These are phyloP conservation scores for Epinephelus malabaricus DNA, from an alignment of 2,797 vertebrate genomes.

Conservation along the genomic window DNA sequence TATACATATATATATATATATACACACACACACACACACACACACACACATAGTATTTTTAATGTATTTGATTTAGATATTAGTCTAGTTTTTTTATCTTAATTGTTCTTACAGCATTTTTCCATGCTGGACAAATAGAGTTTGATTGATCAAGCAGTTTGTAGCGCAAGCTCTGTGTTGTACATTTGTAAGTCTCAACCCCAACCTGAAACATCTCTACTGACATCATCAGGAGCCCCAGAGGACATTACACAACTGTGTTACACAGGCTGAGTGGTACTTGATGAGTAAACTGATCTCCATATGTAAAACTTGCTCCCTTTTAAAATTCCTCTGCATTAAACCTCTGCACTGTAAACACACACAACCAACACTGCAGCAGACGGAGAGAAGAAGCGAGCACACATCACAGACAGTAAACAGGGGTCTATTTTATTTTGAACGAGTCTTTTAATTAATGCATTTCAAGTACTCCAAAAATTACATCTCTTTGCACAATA, in stretches of 20 bases:
- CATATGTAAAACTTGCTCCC: background rate
- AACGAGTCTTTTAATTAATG: conserved; percentile 99
- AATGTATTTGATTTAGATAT: too few relatives aligned
- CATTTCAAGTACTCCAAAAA: conserved; percentile 99
- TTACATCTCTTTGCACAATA: conserved; percentile 99
- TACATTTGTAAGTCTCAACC: background rate
- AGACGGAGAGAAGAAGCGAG: conserved; percentile 26
- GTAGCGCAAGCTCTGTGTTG: background rate
- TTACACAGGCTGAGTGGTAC: background rate
- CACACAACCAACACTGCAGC: background rate
- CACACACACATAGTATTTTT: too few relatives aligned
- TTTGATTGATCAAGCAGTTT: background rate
- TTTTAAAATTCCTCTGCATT: conserved; percentile 2
- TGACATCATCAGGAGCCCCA: background rate
- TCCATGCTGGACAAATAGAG: too few relatives aligned
- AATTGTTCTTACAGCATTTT: too few relatives aligned
- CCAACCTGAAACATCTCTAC: background rate
- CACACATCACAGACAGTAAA: conserved; percentile 76
- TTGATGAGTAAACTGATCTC: conserved; percentile 2
- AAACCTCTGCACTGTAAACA: background rate
- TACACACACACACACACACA: too few relatives aligned
- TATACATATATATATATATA: too few relatives aligned
- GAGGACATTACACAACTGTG: background rate
- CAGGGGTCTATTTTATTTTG: conserved; percentile 88
- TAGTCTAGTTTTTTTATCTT: too few relatives aligned